A percentile compares a stretch with the other conserved stretches of the same genome.
These are phyloP conservation scores for Cantharis rustica DNA, from an alignment of 2,888 invertebrate genomes.

Conservation along the genomic window DNA sequence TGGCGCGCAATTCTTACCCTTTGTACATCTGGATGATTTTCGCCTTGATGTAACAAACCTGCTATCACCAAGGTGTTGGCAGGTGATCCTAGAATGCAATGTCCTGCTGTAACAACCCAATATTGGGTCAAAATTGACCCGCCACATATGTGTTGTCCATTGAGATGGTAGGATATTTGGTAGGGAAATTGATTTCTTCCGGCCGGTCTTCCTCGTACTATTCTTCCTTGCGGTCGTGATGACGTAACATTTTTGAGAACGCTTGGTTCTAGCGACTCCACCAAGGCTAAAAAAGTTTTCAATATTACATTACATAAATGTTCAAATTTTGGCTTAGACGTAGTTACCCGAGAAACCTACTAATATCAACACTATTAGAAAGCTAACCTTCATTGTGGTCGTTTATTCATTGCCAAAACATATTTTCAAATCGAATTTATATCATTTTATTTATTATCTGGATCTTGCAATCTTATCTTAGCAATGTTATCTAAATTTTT, in stretches of 20 bases:
- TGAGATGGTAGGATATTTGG: slow-evolving; percentile 1
- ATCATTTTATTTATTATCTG: neutral
- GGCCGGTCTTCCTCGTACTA: neutral
- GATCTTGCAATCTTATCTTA: neutral
- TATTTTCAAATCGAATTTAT: neutral
- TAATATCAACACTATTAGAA: neutral
- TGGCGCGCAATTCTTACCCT: slow-evolving; percentile 49
- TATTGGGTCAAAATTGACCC: slow-evolving; percentile 56
- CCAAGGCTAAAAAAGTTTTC: neutral
- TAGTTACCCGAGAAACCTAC: neutral
- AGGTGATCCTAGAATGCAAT: slow-evolving; percentile 56
- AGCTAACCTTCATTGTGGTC: neutral
- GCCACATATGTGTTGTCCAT: slow-evolving; percentile 53
- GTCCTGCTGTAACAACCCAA: slow-evolving; percentile 60
- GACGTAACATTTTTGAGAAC: neutral
- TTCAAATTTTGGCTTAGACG: neutral
- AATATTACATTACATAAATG: neutral
- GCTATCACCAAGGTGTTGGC: slow-evolving; percentile 50
- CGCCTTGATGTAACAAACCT: slow-evolving; percentile 55
- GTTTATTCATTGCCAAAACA: neutral
- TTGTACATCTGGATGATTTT: slow-evolving; percentile 53
- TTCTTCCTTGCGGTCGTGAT: neutral
- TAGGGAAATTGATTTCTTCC: slow-evolving; percentile 3
- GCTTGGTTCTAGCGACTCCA: neutral
- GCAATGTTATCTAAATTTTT: neutral